These are phyloP conservation scores for Eupithecia subfuscata DNA, from an alignment of 2,888 invertebrate species.

Conservation along the genomic window DNA sequence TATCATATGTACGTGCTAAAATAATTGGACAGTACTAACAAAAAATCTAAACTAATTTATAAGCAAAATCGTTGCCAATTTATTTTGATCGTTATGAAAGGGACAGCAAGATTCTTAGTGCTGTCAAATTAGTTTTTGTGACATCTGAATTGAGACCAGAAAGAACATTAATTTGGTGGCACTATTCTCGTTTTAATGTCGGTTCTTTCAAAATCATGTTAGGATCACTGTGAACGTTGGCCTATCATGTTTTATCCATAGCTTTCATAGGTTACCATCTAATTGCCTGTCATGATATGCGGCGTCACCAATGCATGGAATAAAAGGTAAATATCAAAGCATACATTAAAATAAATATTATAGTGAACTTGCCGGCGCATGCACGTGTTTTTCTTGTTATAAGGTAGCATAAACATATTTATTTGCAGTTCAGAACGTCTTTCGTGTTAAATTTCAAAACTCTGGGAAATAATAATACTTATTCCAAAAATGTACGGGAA, in stretches of 20 bases:
- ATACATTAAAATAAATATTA: background rate
- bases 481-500: no score
- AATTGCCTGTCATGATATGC: constrained; percentile 12
- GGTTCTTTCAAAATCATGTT: background rate
- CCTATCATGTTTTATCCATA: constrained; percentile 20
- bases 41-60: no score
- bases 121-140: background rate
- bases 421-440: no score
- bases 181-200: background rate
- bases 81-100: no score
- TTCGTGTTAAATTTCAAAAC: no score
- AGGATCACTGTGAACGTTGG: background rate
- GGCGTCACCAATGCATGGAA: constrained; percentile 7
- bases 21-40: no score
- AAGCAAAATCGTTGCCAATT: no score
- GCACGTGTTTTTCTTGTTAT: background rate
- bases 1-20: no score
- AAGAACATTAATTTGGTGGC: background rate
- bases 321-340: constrained; percentile 14
- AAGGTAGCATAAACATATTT: no score
- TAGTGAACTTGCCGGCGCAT: background rate
- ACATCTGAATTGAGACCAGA: background rate
- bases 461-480: no score
- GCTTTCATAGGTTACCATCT: constrained; percentile 23
- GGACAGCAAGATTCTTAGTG: no score